Percentiles rank a stretch among this genome's conserved stretches.
phyloP scores from a whole-genome alignment of 2,113 vertebrate genomes.

The Naja naja region DNA sequence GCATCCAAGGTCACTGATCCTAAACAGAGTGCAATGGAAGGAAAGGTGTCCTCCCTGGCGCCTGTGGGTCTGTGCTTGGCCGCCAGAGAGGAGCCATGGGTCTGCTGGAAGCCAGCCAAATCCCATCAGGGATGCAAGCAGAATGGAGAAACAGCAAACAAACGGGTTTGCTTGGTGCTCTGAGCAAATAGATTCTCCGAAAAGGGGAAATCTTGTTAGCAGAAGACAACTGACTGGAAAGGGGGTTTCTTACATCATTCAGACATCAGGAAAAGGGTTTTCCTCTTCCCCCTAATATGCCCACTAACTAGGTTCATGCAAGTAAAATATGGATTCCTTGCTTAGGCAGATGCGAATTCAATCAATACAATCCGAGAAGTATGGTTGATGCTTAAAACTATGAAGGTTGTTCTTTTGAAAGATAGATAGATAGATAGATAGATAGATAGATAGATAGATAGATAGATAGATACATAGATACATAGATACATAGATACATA shows the following conservation, averaged over 20 bases:
- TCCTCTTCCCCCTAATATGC: background rate
- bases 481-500: too few relatives aligned
- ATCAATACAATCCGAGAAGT: background rate
- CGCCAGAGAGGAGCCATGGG: constrained; percentile 24
- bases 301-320: background rate
- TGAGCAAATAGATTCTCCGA: background rate
- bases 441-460: too few relatives aligned
- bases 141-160: constrained; percentile 19
- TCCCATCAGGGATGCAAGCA: constrained; percentile 1
- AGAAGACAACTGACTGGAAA: background rate
- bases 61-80: constrained; percentile 21
- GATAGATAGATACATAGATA: too few relatives aligned
- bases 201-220: background rate
- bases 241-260: background rate
- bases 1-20: background rate
- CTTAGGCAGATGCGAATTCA: background rate
- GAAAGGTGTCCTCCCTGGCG: constrained; percentile 23
- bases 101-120: background rate
- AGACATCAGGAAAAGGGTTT: background rate
- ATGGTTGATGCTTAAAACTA: background rate
- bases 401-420: background rate
- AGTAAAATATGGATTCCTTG: background rate
- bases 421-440: too few relatives aligned
- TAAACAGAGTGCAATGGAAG: background rate
- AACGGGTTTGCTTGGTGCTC: background rate